Conservation (phyloP, 2,888 invertebrate genomes). For the Dorcus parallelipipedus region DNA sequence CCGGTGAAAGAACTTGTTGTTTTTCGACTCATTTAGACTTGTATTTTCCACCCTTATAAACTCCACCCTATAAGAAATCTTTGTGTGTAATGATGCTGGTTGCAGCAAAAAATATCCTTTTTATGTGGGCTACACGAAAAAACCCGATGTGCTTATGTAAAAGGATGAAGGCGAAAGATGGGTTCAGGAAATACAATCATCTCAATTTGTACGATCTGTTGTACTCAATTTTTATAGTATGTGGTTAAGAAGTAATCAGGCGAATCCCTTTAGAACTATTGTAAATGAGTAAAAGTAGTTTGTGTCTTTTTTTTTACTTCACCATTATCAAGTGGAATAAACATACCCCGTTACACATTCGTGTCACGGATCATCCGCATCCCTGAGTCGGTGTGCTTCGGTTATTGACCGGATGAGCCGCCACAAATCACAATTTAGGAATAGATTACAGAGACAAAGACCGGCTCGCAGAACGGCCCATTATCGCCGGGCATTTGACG, state of each 20-base stretch:
- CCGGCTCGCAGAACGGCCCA: conserved; percentile 5
- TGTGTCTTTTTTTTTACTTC: no score
- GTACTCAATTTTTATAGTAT: no score
- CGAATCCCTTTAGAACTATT: no score
- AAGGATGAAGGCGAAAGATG: not conserved
- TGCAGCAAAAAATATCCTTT: conserved; percentile 5
- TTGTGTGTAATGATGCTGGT: conserved; percentile 24
- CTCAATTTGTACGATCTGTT: not conserved
- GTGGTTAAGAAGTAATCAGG: no score
- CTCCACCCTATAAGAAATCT: conserved; percentile 22
- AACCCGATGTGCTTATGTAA: not conserved
- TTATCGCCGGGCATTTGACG: conserved; percentile 8
- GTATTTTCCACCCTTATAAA: conserved; percentile 23
- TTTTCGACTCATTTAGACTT: conserved; percentile 24
- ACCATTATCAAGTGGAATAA: no score
- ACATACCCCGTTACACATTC: conserved; percentile 3
- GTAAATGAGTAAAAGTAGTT: no score
- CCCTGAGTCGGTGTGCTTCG: conserved; percentile 19
- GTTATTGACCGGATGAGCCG: conserved; percentile 36
- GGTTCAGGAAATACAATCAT: conserved; percentile 8
- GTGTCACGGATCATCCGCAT: conserved; percentile 12
- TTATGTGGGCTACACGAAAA: conserved; percentile 1
- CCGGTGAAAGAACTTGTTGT: conserved; percentile 17
- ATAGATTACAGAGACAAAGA: conserved; percentile 10
- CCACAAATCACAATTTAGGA: conserved; percentile 42